A percentile compares a stretch with the other conserved stretches of the same genome.
These are phyloP conservation scores for Metalampra italica DNA, from an alignment of 2,888 invertebrate species.

Conservation along the genomic window DNA sequence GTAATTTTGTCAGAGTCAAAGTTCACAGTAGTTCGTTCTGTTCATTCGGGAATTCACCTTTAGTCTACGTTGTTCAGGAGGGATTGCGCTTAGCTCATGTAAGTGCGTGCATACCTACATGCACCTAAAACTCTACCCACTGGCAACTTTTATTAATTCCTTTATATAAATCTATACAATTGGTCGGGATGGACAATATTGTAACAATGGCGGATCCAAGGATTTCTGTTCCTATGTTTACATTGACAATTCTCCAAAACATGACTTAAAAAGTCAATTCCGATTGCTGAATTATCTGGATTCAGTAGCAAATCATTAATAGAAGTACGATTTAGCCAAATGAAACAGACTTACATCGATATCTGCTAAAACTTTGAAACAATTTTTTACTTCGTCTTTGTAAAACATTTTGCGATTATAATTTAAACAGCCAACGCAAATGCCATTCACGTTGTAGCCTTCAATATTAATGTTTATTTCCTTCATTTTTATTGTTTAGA, in stretches of 20 bases:
- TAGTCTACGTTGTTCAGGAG: too few relatives aligned
- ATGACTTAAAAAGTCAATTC: conserved; percentile 25
- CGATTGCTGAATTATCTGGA: not conserved
- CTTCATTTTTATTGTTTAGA: conserved; percentile 39
- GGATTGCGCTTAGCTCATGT: too few relatives aligned
- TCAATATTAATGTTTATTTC: conserved; percentile 72
- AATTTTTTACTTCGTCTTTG: conserved; percentile 43
- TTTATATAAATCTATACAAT: too few relatives aligned
- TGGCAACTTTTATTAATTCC: too few relatives aligned
- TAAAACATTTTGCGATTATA: conserved; percentile 65
- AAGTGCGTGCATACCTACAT: too few relatives aligned
- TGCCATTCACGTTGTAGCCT: conserved; percentile 70
- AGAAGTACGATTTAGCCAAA: not conserved
- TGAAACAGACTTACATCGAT: conserved; percentile 55
- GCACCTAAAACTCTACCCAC: too few relatives aligned
- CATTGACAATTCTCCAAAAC: conserved; percentile 16
- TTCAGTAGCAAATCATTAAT: not conserved
- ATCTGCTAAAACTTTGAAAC: conserved; percentile 52
- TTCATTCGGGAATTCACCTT: too few relatives aligned
- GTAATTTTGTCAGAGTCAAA: too few relatives aligned
- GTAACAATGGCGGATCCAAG: conserved; percentile 50
- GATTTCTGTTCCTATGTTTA: conserved; percentile 58
- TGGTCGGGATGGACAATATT: too few relatives aligned
- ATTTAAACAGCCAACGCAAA: conserved; percentile 68
- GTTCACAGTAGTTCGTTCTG: too few relatives aligned